phyloP scores from a whole-genome alignment of 2,113 vertebrate species.

The Ceratotherium simum region DNA sequence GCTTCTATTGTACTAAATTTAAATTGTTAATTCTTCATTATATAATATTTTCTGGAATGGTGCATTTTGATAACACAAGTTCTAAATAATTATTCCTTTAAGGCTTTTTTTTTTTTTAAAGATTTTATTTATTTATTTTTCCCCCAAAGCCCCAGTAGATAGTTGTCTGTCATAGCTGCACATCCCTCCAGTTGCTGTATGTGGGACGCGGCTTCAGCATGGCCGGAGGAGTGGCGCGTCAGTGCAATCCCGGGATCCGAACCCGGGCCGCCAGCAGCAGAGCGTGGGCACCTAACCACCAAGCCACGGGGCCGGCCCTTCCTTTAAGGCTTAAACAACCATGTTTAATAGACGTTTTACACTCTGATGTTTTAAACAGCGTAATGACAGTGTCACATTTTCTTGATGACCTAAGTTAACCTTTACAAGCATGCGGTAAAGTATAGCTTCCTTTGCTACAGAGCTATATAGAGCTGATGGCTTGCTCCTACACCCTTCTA shows the following conservation, averaged over 20 bases:
- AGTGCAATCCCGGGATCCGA: no score
- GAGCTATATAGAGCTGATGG: neutral
- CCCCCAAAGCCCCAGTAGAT: no score
- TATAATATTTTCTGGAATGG: neutral
- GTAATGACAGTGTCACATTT: neutral
- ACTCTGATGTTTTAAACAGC: neutral
- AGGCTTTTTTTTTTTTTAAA: no score
- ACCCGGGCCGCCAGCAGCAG: no score
- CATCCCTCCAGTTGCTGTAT: no score
- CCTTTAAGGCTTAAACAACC: conserved; percentile 28
- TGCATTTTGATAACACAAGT: neutral
- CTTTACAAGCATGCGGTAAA: neutral
- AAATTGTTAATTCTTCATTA: conserved; percentile 1
- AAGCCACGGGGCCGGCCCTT: no score
- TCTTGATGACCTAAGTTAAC: neutral
- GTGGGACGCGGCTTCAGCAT: no score
- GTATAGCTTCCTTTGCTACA: neutral
- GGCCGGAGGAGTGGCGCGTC: no score
- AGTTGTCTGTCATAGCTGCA: no score
- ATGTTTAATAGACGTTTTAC: neutral
- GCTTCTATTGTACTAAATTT: neutral
- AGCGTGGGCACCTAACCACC: no score
- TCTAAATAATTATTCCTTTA: conserved; percentile 38
- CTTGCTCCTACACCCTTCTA: neutral
- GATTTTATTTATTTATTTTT: no score